phyloP scores from a whole-genome alignment of 2,797 vertebrate genomes.

The Liasis olivaceus region DNA sequence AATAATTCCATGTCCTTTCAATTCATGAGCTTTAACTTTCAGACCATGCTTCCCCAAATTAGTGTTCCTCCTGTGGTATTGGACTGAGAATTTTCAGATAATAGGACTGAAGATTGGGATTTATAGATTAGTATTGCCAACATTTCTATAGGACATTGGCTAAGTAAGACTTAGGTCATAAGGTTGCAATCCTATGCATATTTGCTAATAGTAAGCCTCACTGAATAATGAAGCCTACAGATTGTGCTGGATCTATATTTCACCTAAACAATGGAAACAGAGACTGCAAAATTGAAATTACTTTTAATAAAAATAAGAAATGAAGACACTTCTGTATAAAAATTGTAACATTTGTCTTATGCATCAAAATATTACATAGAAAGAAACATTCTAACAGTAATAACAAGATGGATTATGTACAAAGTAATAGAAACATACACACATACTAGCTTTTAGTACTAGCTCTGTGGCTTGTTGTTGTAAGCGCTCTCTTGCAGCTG shows the following conservation, averaged over 20 bases:
- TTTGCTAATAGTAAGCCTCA: not conserved
- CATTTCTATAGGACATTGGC: not conserved
- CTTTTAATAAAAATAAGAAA: not conserved
- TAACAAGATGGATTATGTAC: slow-evolving; percentile 12
- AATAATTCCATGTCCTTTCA: not conserved
- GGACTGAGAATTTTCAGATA: not conserved
- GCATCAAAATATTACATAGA: slow-evolving; percentile 26
- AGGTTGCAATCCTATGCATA: not conserved
- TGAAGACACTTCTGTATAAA: not conserved
- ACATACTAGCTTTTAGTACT: slow-evolving; percentile 98
- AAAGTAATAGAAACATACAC: slow-evolving; percentile 47
- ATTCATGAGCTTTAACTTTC: not conserved
- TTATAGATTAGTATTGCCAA: not conserved
- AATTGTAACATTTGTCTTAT: not conserved
- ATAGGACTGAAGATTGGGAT: too few species aligned
- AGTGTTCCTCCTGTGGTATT: not conserved
- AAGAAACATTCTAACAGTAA: slow-evolving; percentile 21
- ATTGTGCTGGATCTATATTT: not conserved
- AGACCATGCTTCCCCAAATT: not conserved
- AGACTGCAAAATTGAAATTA: not conserved
- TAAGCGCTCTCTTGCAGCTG: slow-evolving; percentile 89
- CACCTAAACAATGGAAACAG: not conserved
- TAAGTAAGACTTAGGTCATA: not conserved
- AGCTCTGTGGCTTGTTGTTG: slow-evolving; percentile 97
- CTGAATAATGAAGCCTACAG: not conserved